phyloP scores from a whole-genome alignment of 2,113 vertebrate genomes.

The Ceyx margarethae region DNA sequence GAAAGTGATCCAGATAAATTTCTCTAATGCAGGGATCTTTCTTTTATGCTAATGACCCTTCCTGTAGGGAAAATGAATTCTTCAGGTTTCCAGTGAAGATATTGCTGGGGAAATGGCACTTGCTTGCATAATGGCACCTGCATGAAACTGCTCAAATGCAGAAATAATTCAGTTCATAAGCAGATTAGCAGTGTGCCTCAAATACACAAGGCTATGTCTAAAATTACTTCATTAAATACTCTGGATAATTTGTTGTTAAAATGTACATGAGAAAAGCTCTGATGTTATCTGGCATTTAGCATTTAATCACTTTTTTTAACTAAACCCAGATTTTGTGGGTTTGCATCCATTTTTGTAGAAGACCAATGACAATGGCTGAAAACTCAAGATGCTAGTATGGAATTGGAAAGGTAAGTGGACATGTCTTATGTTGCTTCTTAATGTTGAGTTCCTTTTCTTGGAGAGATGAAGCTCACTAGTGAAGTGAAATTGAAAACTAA shows the following conservation, averaged over 20 bases:
- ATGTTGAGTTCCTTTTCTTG: neutral
- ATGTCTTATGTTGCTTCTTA: neutral
- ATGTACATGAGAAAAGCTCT: neutral
- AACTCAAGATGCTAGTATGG: neutral
- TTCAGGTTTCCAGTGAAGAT: neutral
- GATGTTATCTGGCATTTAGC: neutral
- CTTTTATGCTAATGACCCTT: neutral
- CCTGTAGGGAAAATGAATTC: neutral
- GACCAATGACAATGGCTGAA: neutral
- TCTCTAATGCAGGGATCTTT: neutral
- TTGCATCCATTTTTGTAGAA: neutral
- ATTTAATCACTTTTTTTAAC: neutral
- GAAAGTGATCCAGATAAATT: conserved; percentile 5
- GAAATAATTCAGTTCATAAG: neutral
- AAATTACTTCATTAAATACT: neutral
- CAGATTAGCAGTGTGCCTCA: neutral
- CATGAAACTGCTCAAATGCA: neutral
- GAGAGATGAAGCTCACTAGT: neutral
- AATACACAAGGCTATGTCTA: neutral
- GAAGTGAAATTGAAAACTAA: neutral
- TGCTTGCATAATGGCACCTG: neutral
- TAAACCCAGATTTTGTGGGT: neutral
- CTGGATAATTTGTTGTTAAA: neutral
- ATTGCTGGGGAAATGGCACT: neutral
- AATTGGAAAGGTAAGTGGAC: conserved; percentile 6